Evolutionary conservation across 2,113 vertebrate species (phyloP), one percentile per base, ranked within the genome.

Genomic region (Caloenas nicobarica): DNA sequence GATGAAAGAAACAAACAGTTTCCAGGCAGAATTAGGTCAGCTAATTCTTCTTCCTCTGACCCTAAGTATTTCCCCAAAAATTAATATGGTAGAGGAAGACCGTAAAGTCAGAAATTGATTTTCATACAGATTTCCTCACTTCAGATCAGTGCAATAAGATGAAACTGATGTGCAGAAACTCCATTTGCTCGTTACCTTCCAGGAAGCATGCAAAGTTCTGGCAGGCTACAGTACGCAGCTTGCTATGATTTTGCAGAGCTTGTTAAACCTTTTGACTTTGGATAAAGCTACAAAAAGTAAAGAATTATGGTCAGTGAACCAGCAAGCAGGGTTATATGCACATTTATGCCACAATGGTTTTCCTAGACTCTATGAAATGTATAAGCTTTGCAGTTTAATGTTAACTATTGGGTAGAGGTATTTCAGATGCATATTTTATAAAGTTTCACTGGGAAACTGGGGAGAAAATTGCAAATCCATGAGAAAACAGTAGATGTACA

Each of bases 261-360:
- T 94, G 76, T 76, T 84, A 89, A 91, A 61, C 7, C 22, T 60
- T 64, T 95, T 86, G 68, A 65, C 82, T 94, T 89, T 93, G 28
- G 40, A 76, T 76, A 92, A 94, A 87, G 66, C 66, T 87, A 68
- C 86, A 86, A 29, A 73, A 94, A 92, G 73, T 81, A 56, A 92
- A n/a, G 91, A 81, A 71, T 58, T 88, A 46, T 38, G 74, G 70
- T 57, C 25, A 84, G 4, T 61, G 77, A 86, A 77, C n/a, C 53
- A 85, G 57, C 58, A 54, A 73, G 48, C 50, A 78, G 42, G 33
- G 34, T 88, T 92, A 76, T 76, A 76, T 92, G 44, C n/a, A 87
- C 62, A 61, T 85, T 79, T 68, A 58, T 58, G 61, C 40, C 46
- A 72, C 56, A 10, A 10, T 86, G 51, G 31, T 86, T 95, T 74